These are phyloP conservation scores for Drosophila helvetica DNA, from an alignment of 2,888 invertebrate species.

Conservation along the genomic window DNA sequence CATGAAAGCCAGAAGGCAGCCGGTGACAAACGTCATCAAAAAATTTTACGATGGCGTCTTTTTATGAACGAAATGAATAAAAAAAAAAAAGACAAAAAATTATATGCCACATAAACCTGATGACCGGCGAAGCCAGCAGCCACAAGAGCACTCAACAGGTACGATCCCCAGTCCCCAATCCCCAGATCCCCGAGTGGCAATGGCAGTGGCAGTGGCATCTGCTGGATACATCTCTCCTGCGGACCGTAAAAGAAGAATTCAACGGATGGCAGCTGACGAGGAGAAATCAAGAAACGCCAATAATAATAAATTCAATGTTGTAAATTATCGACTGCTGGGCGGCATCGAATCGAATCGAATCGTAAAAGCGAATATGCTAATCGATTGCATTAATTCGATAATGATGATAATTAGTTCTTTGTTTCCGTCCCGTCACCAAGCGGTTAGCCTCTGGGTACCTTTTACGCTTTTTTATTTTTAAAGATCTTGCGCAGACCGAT, in stretches of 20 bases:
- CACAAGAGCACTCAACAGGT: constrained; percentile 50
- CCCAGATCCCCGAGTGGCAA: constrained; percentile 8
- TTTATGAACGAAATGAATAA: constrained; percentile 75
- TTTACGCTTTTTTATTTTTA: neutral
- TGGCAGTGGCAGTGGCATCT: constrained; percentile 36
- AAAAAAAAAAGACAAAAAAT: constrained; percentile 57
- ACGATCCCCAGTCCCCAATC: constrained; percentile 31
- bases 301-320: constrained; percentile 78
- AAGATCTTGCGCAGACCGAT: neutral
- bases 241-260: constrained; percentile 60
- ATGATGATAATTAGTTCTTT: constrained; percentile 71
- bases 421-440: constrained; percentile 6
- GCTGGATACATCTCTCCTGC: constrained; percentile 37
- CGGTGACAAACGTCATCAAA: constrained; percentile 81
- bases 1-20: constrained; percentile 29
- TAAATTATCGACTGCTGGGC: constrained; percentile 68
- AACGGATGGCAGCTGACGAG: constrained; percentile 61
- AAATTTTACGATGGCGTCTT: constrained; percentile 78
- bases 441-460: neutral
- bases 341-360: constrained; percentile 11
- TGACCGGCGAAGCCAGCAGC: constrained; percentile 63
- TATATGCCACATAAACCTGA: constrained; percentile 80
- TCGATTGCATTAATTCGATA: constrained; percentile 78
- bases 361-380: constrained; percentile 80
- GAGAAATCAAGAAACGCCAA: constrained; percentile 74